These are phyloP conservation scores for Enteromius paludinosus DNA, from an alignment of 2,797 vertebrate species.

Conservation along the genomic window DNA sequence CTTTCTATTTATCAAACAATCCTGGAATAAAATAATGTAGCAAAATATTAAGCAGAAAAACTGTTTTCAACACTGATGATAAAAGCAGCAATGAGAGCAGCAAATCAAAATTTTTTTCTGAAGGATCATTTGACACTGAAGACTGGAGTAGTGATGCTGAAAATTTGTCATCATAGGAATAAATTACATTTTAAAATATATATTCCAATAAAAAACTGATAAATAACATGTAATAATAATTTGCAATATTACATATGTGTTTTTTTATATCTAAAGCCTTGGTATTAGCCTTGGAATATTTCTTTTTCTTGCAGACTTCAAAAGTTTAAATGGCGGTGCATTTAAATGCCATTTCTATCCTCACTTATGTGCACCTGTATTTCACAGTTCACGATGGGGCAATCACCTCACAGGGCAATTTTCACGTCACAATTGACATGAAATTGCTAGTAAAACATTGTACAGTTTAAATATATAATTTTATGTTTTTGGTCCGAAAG, in stretches of 20 bases:
- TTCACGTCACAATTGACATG: background rate
- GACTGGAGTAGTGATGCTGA: background rate
- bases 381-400: background rate
- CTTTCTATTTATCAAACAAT: background rate
- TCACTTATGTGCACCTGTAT: background rate
- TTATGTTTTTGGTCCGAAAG: background rate
- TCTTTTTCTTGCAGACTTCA: background rate
- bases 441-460: background rate
- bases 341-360: background rate
- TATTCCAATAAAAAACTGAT: background rate
- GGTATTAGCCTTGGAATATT: background rate
- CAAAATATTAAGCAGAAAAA: background rate
- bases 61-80: background rate
- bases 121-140: background rate
- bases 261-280: background rate
- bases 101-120: background rate
- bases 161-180: background rate
- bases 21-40: no score
- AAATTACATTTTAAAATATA: background rate
- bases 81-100: no score
- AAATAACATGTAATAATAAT: background rate
- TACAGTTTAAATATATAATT: background rate
- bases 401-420: background rate
- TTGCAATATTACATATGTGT: background rate
- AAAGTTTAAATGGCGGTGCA: background rate